Base-by-base conservation (phyloP, 2,113 vertebrate species). In the Myxocyprinus asiaticus region DNA sequence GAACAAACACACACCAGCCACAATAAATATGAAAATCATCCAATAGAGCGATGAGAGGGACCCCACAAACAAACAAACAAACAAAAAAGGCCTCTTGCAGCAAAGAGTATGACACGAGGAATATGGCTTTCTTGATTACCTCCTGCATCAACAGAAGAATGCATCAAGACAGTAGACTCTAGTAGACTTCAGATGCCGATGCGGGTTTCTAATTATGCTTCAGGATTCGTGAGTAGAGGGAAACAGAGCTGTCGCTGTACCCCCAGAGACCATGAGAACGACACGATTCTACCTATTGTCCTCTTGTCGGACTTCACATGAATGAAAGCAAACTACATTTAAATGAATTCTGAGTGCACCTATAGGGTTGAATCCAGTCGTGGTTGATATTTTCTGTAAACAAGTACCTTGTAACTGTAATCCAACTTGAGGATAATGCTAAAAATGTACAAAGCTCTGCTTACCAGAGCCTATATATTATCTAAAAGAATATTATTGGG, bases 21-120 rank as follows among this genome's bases (percentile, higher is more conserved):
- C 58, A 70, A 81, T 85, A 74, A 84, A 89, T 86, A 88, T 87
- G 85, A 87, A 86, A 86, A 86, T 73, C 75, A 85, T 58, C 64
- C 15, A 12, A 9, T 45, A 62, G 64, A 1, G 56, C 12, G 56
- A 64, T 15, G 44, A 77, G 56, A 53, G 67, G 75, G 64, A 78
- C 33, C 64, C 12, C 3, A 53, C 67, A 78, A 77, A 74, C 74
- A 61, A 67, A 44, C 67, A 58, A 75, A 33, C n/a, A n/a, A 33
- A 33, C 22, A 33, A 74, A 80, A 67, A 66, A 10, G 15, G 6
- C 7, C 55, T 33, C 48, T 76, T 6, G 47, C 14, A 10, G 50
- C 73, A 76, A 47, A 75, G 58, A 58, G 58, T 62, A 50, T 7
- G 53, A 61, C 47, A 78, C 12, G 9, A 55, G 77, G 56, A 78